phyloP scores from a whole-genome alignment of 2,113 vertebrate species.

The Capra hircus region DNA sequence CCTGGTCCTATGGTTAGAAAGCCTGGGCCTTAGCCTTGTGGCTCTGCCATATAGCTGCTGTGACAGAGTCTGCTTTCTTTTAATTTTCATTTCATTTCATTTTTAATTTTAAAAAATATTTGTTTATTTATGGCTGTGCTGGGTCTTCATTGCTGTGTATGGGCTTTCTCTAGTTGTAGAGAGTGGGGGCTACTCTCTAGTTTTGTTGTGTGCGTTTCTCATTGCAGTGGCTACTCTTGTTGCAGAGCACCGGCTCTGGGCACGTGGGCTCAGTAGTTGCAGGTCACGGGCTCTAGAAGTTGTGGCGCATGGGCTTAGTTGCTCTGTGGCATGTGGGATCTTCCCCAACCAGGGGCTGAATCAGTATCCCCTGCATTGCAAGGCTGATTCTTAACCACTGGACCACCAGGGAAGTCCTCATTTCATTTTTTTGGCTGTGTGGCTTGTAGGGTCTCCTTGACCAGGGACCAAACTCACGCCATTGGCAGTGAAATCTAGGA shows the following conservation, averaged over 20 bases:
- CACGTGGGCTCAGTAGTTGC: background rate
- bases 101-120: background rate
- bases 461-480: background rate
- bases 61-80: background rate
- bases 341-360: background rate
- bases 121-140: background rate
- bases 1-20: background rate
- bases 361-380: background rate
- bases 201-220: background rate
- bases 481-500: background rate
- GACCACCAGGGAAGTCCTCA: background rate
- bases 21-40: background rate
- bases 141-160: background rate
- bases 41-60: background rate
- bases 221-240: background rate
- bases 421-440: background rate
- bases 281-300: background rate
- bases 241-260: rapidly evolving
- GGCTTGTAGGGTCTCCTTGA: background rate
- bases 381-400: background rate
- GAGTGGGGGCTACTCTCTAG: background rate
- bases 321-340: background rate
- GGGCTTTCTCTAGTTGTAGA: background rate
- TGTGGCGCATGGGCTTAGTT: background rate
- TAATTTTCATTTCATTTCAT: background rate